phyloP scores from a whole-genome alignment of 2,888 invertebrate genomes.

The Nomada lathburiana region DNA sequence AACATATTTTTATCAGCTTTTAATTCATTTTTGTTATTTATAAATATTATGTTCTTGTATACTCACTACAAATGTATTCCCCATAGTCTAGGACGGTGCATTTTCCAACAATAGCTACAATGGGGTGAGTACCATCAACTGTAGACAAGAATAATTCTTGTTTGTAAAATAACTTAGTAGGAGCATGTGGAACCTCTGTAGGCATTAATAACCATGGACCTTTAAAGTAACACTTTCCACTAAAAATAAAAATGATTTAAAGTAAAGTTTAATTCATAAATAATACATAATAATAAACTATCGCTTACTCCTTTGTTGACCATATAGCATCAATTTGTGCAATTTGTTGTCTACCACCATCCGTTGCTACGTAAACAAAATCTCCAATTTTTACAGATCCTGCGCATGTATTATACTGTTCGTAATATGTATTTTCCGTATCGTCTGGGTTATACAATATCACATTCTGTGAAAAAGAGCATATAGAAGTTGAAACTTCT shows the following conservation, averaged over 20 bases:
- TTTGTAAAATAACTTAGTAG: slow-evolving; percentile 93
- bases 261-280: neutral
- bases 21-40: neutral
- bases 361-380: slow-evolving; percentile 97
- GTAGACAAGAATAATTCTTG: slow-evolving; percentile 97
- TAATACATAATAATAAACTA: slow-evolving; percentile 18
- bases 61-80: slow-evolving; percentile 94
- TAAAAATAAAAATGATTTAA: slow-evolving; percentile 77
- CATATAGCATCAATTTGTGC: slow-evolving; percentile 97
- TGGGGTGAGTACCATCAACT: slow-evolving; percentile 95
- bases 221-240: slow-evolving; percentile 95
- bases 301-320: slow-evolving; percentile 94
- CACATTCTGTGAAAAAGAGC: slow-evolving; percentile 88
- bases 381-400: slow-evolving; percentile 96
- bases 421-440: slow-evolving; percentile 94
- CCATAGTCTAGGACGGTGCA: slow-evolving; percentile 96
- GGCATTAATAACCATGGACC: slow-evolving; percentile 97
- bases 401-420: slow-evolving; percentile 95
- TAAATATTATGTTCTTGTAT: slow-evolving; percentile 12
- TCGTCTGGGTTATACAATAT: slow-evolving; percentile 90
- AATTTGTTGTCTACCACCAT: slow-evolving; percentile 95
- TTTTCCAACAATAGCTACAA: slow-evolving; percentile 95
- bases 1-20: neutral
- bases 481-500: slow-evolving; percentile 21
- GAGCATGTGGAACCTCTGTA: slow-evolving; percentile 92